These are phyloP conservation scores for Nannobrachium achirus DNA, from an alignment of 2,113 vertebrate genomes.

Conservation along the genomic window DNA sequence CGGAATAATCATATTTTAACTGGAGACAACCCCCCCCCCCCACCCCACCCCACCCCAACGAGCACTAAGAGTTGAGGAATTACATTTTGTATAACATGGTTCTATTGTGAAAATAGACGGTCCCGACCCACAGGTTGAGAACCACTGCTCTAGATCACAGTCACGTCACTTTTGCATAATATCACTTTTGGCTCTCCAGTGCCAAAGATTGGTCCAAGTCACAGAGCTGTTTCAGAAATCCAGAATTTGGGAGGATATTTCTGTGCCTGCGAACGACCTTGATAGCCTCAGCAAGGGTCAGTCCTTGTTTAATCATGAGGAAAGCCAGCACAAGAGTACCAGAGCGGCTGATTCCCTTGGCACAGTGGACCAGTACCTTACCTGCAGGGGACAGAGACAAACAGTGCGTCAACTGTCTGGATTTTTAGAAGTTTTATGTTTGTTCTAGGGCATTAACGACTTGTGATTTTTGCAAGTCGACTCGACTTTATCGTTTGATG, in stretches of 20 bases:
- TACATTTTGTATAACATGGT: no score
- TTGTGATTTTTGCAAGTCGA: no score
- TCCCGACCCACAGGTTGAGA: no score
- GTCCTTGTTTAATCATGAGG: conserved; percentile 76
- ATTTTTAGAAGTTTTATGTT: not conserved
- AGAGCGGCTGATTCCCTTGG: conserved; percentile 78
- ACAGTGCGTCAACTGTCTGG: not conserved
- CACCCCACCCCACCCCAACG: no score
- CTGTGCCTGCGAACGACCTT: conserved; percentile 59
- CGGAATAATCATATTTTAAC: no score
- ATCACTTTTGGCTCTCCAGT: conserved; percentile 31
- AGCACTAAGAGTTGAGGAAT: no score
- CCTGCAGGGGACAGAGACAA: conserved; percentile 56
- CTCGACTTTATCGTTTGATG: no score
- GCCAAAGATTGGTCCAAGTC: conserved; percentile 63
- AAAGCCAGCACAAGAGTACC: conserved; percentile 75
- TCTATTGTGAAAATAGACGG: no score
- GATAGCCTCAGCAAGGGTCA: conserved; percentile 67
- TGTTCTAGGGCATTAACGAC: no score
- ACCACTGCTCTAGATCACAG: no score
- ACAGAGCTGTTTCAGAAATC: conserved; percentile 77
- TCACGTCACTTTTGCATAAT: not conserved
- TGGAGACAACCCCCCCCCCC: no score
- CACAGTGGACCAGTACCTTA: conserved; percentile 80
- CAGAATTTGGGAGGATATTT: conserved; percentile 76